Percentiles rank a stretch among this genome's conserved stretches.
Evolutionary conservation across 2,797 vertebrate species (phyloP).

Genomic region (Neopelma chrysocephalum): DNA sequence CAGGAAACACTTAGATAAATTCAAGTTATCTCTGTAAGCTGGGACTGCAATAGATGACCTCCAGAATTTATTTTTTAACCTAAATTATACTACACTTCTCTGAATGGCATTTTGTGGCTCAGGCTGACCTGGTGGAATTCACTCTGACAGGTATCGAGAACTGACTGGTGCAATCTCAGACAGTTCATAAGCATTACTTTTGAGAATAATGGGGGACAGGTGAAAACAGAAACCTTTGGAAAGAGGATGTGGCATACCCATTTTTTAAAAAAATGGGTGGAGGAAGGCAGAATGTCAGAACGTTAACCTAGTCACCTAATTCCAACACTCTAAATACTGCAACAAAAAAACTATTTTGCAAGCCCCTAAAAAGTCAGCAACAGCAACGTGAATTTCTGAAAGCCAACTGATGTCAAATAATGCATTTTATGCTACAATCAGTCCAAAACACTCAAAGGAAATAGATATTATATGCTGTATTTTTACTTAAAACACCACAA

Average conservation of each 20-base stretch:
- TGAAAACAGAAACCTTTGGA: neutral
- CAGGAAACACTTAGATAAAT: neutral
- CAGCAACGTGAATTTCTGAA: neutral
- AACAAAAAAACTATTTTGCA: neutral
- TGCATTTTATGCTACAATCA: neutral
- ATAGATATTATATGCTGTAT: neutral
- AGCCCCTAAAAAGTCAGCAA: neutral
- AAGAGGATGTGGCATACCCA: neutral
- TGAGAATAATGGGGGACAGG: neutral
- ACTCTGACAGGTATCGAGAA: accelerated
- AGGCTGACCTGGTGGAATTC: neutral
- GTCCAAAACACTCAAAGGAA: neutral
- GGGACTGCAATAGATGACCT: neutral
- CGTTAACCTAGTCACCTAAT: neutral
- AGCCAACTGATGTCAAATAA: neutral
- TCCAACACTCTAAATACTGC: neutral
- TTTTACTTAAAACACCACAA: neutral
- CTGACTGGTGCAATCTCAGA: neutral
- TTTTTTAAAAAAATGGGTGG: neutral
- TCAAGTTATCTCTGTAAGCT: neutral
- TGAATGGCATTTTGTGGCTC: neutral
- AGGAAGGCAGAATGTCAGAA: neutral
- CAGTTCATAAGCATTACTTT: neutral
- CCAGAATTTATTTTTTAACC: neutral
- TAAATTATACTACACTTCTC: neutral